Base-by-base conservation (phyloP, 2,113 vertebrate genomes). In the Lepus americanus region DNA sequence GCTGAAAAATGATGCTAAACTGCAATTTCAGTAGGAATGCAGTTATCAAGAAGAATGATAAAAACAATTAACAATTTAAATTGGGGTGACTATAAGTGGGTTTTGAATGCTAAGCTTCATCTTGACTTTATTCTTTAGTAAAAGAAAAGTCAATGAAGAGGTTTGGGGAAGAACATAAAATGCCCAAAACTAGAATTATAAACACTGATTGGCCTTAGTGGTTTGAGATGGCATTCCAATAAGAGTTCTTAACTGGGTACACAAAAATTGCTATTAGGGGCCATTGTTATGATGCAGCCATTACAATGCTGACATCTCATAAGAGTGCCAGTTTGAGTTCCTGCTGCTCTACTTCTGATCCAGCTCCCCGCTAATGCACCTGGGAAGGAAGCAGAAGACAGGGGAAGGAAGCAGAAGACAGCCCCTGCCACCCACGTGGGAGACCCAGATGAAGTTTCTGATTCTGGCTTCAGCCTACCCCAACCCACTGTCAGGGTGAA, bases 1-100 rank as follows among this genome's bases (percentile, higher is more conserved):
- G n/a, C 20, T 96, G 86, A 76, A 81, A 95, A 93, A 59, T 70
- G 64, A 90, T 74, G 11, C 27, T 83, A 69, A 79, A 33, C 49
- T 94, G 64, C 8, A 84, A 69, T 70, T 83, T 88, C 29, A 44
- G 27, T 13, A 84, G n/a, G 33, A 84, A 84, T 20, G 67, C 1
- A 77, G 29, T 76, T 84, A 85, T 85, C 51, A 93, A 90, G 83
- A 77, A 88, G 53, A 79, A 90, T 69, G 27, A 31, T 20, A 53
- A 67, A 70, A 59, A 39, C 25, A 80, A 83, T 53, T 73, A 79
- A 90, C 8, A 90, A 29, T 33, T 88, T 63, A 70, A 78, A 90
- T 17, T 61, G 59, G 10, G 8, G 31, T 59, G 16, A 33, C 29
- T 39, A 67, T 49, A 55, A 67, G 14, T 74, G 61, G 31, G 6